A percentile compares a stretch with the other conserved stretches of the same genome.
Conservation (phyloP, 2,797 vertebrate species). For the Aldrovandia affinis region DNA sequence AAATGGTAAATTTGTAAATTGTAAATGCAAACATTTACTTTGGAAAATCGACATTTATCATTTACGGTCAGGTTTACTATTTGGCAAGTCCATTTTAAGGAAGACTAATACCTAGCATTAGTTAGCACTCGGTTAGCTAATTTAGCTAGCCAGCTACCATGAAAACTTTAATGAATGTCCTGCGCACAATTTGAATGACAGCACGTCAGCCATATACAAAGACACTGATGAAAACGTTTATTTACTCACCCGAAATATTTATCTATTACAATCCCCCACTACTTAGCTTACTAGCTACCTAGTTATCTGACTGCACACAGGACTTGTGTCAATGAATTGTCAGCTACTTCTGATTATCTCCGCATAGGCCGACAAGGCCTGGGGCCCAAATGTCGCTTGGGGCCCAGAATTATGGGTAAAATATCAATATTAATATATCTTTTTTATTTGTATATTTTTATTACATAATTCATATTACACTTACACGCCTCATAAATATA, state of each 20-base stretch:
- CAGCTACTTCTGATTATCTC: slow-evolving; percentile 52
- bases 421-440: too few species aligned
- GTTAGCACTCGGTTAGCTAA: background rate
- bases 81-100: too few species aligned
- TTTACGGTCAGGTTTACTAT: too few species aligned
- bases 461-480: too few species aligned
- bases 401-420: too few species aligned
- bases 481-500: too few species aligned
- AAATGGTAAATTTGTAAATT: background rate
- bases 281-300: slow-evolving; percentile 32
- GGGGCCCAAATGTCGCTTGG: too few species aligned
- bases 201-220: background rate
- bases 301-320: background rate
- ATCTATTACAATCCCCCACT: background rate
- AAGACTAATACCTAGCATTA: background rate
- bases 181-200: slow-evolving; percentile 8
- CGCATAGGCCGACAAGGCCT: too few species aligned
- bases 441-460: too few species aligned
- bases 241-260: slow-evolving; percentile 46
- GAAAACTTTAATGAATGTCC: slow-evolving; percentile 22
- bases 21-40: background rate
- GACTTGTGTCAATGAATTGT: slow-evolving; percentile 51
- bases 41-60: background rate
- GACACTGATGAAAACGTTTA: background rate
- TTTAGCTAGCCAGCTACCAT: slow-evolving; percentile 16